These are phyloP conservation scores for Tenrec ecaudatus DNA, from an alignment of 2,113 vertebrate species.

Conservation along the genomic window DNA sequence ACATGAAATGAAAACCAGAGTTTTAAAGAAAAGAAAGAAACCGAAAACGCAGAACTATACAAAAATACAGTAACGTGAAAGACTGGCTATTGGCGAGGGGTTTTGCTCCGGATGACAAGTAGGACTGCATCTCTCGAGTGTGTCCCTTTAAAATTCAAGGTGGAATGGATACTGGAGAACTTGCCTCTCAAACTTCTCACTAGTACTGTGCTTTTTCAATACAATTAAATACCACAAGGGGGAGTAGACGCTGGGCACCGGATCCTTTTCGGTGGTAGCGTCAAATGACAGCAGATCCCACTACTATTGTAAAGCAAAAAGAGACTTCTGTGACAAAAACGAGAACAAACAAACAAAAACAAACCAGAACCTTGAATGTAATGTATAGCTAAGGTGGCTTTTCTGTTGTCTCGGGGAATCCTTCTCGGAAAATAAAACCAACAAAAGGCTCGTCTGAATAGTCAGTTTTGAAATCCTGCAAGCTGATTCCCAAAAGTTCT, in stretches of 20 bases:
- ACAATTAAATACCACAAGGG: constrained; percentile 47
- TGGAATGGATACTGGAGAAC: neutral
- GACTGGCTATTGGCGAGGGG: neutral
- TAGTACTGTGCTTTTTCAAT: neutral
- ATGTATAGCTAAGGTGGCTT: neutral
- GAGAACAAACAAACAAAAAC: no score
- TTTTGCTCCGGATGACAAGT: neutral
- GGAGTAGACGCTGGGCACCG: neutral
- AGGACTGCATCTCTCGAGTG: neutral
- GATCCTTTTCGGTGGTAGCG: neutral
- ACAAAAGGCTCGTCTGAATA: neutral
- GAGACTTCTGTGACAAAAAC: neutral
- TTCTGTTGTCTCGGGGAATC: neutral
- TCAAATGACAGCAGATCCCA: neutral
- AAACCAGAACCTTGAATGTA: neutral
- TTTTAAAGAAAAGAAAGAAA: neutral
- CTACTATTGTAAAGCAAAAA: neutral
- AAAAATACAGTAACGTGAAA: neutral
- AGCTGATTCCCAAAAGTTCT: neutral
- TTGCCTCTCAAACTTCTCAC: neutral
- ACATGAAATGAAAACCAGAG: constrained; percentile 27
- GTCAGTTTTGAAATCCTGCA: neutral
- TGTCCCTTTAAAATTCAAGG: constrained; percentile 37
- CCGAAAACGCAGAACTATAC: neutral
- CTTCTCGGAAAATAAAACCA: neutral